Evolutionary conservation across 2,113 vertebrate genomes (phyloP).

Genomic region (Mormyrus lacerda): DNA sequence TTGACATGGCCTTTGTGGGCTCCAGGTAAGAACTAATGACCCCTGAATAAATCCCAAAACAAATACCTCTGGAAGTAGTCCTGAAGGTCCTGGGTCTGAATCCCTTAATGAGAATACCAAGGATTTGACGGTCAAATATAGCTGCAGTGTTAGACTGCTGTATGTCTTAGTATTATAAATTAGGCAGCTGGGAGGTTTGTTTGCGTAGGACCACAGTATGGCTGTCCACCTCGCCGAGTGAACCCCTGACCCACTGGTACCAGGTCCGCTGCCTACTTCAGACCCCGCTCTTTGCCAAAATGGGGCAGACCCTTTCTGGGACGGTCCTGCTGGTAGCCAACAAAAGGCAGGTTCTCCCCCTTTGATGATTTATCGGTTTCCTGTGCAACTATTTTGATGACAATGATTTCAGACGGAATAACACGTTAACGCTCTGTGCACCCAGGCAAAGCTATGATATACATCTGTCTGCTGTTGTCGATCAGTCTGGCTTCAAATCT

Average conservation of each 20-base stretch:
- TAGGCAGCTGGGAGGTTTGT: background rate
- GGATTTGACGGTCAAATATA: background rate
- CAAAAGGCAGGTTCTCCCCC: conserved; percentile 47
- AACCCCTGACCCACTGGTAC: conserved; percentile 72
- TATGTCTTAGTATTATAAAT: background rate
- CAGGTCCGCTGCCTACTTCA: conserved; percentile 70
- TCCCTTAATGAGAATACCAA: background rate
- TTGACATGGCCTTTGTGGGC: conserved; percentile 70
- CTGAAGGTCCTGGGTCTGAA: background rate
- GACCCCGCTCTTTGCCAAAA: conserved; percentile 66
- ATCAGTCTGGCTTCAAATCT: conserved; percentile 71
- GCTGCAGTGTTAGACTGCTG: background rate
- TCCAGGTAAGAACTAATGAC: conserved; percentile 50
- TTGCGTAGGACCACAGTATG: conserved; percentile 60
- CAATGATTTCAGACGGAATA: background rate
- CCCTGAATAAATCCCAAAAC: background rate
- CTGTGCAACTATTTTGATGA: background rate
- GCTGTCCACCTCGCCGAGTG: conserved; percentile 66
- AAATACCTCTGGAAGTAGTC: background rate
- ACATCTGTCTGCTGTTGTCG: conserved; percentile 63
- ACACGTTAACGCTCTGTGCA: conserved; percentile 23
- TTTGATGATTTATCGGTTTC: background rate
- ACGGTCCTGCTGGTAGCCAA: conserved; percentile 60
- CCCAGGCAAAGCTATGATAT: conserved; percentile 71
- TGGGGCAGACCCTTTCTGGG: conserved; percentile 68